Conservation (phyloP, 2,113 vertebrate genomes). For the Pelecanoides urinatrix region DNA sequence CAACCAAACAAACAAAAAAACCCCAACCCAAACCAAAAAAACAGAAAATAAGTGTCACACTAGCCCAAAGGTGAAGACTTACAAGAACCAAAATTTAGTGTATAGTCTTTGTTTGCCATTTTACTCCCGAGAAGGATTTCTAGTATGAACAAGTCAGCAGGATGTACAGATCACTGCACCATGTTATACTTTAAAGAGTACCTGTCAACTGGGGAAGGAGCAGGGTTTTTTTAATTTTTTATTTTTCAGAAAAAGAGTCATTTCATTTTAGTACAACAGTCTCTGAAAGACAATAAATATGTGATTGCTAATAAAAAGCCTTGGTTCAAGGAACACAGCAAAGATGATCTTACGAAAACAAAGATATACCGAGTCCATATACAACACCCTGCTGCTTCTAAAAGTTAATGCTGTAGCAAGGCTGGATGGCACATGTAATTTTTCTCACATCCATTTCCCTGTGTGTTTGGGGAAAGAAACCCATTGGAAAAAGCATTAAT, state of each 20-base stretch:
- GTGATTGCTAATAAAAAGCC: not conserved
- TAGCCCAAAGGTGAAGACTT: not conserved
- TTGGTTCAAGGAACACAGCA: not conserved
- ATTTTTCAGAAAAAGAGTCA: not conserved
- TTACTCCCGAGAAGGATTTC: not conserved
- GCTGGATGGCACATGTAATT: not conserved
- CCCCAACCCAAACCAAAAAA: too few species aligned
- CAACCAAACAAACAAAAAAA: too few species aligned
- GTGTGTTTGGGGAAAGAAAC: not conserved
- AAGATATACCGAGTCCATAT: not conserved
- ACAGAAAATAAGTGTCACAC: not conserved
- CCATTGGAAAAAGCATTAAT: not conserved
- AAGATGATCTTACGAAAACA: not conserved
- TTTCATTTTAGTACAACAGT: not conserved
- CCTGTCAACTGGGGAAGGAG: not conserved
- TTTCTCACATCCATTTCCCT: not conserved
- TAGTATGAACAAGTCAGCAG: not conserved
- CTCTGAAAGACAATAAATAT: not conserved
- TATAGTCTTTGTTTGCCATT: not conserved
- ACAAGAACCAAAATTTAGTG: not conserved
- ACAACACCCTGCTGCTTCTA: not conserved
- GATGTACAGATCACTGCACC: not conserved
- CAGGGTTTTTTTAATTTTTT: rapidly evolving
- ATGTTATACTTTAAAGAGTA: not conserved
- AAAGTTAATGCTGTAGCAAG: not conserved